A percentile compares a stretch with the other conserved stretches of the same genome.
Conservation (phyloP, 2,888 invertebrate species). For the Brenthis daphne region DNA sequence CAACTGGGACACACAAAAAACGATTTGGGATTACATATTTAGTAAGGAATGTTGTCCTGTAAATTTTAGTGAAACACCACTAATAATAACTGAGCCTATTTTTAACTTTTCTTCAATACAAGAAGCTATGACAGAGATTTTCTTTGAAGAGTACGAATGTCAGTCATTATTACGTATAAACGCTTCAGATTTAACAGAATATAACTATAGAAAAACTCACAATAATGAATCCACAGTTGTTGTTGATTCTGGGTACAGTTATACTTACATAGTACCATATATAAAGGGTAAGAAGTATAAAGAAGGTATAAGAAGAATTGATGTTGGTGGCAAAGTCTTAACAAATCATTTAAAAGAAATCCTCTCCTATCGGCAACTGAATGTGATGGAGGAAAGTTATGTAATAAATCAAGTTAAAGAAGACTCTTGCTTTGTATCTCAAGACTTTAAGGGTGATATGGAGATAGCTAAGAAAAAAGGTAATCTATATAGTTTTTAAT, state of each 20-base stretch:
- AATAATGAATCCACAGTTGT: constrained; percentile 88
- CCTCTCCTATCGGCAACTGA: constrained; percentile 96
- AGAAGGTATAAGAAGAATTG: constrained; percentile 89
- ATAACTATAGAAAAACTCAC: constrained; percentile 82
- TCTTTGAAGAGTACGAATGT: constrained; percentile 98
- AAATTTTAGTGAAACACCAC: constrained; percentile 88
- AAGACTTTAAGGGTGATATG: constrained; percentile 92
- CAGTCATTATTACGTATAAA: constrained; percentile 90
- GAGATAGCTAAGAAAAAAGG: constrained; percentile 82
- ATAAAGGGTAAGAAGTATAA: constrained; percentile 87
- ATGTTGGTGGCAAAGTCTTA: constrained; percentile 97
- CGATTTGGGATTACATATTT: constrained; percentile 97
- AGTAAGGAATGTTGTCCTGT: constrained; percentile 92
- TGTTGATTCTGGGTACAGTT: constrained; percentile 97
- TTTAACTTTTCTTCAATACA: constrained; percentile 96
- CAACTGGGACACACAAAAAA: constrained; percentile 98
- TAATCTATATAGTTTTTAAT: constrained; percentile 36
- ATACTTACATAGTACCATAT: constrained; percentile 96
- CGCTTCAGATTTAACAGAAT: constrained; percentile 90
- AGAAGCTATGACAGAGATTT: constrained; percentile 96
- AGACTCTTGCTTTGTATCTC: constrained; percentile 96
- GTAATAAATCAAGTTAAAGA: constrained; percentile 99
- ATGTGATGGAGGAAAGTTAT: constrained; percentile 99
- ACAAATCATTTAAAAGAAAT: constrained; percentile 99
- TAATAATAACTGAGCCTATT: constrained; percentile 96